Conservation (phyloP, 2,113 vertebrate genomes). For the Lophotis ruficrista region DNA sequence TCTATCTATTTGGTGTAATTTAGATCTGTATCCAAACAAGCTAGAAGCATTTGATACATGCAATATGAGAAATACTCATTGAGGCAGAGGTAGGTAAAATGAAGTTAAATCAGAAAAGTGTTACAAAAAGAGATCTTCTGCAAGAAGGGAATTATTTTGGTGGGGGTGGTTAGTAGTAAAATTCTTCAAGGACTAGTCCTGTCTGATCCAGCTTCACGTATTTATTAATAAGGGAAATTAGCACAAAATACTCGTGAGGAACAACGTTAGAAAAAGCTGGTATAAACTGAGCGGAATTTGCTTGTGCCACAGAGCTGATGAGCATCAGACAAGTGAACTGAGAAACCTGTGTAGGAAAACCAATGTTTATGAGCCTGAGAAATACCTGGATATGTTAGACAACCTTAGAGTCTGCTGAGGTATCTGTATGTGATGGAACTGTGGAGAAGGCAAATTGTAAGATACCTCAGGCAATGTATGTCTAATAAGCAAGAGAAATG, state of each 20-base stretch:
- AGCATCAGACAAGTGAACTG: not conserved
- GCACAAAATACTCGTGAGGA: not conserved
- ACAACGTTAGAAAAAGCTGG: not conserved
- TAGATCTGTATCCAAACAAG: not conserved
- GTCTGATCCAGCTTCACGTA: not conserved
- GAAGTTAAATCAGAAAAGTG: not conserved
- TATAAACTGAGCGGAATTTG: not conserved
- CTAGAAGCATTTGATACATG: not conserved
- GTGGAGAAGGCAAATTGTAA: not conserved
- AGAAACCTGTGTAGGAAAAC: not conserved
- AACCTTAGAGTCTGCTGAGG: not conserved
- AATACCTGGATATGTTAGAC: not conserved
- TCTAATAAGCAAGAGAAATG: constrained; percentile 30
- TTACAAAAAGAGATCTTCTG: not conserved
- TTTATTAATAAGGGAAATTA: not conserved
- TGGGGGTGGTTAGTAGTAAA: not conserved
- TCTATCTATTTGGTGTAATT: not conserved
- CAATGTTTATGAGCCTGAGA: not conserved
- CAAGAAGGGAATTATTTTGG: not conserved
- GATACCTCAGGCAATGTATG: accelerated
- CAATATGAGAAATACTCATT: not conserved
- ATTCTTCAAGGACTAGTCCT: not conserved
- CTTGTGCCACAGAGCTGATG: not conserved
- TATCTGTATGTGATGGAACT: not conserved
- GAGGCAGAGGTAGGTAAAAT: not conserved